Conservation (phyloP, 2,888 invertebrate genomes). For the Ctena decussata region DNA sequence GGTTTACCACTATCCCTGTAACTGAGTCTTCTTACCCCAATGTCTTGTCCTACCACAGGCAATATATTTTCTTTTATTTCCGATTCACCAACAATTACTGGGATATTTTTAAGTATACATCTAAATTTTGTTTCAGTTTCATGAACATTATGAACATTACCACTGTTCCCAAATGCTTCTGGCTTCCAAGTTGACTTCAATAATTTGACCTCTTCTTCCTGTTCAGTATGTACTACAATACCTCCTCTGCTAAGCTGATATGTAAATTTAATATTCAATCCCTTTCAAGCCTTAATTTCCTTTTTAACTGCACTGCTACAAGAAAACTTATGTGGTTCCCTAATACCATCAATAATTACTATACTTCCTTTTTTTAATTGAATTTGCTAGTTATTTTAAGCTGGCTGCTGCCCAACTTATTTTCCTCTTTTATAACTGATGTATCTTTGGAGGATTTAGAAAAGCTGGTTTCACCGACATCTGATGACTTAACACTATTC, state of each 20-base stretch:
- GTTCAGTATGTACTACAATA: conserved; percentile 2
- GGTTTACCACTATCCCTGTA: conserved; percentile 25
- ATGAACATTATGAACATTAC: not conserved
- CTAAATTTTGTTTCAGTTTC: not conserved
- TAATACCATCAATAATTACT: conserved; percentile 21
- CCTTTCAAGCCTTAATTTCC: conserved; percentile 1
- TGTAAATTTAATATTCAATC: conserved; percentile 9
- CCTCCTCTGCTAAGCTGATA: conserved; percentile 27
- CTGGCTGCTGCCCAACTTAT: no score
- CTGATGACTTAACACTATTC: no score
- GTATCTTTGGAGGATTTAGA: no score
- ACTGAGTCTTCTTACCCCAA: not conserved
- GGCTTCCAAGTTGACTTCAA: not conserved
- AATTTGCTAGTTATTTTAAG: not conserved
- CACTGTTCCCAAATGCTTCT: not conserved
- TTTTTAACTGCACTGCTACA: not conserved
- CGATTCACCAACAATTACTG: not conserved
- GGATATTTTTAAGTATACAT: conserved; percentile 13
- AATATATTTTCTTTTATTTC: not conserved
- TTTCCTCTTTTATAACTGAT: no score
- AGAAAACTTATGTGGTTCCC: not conserved
- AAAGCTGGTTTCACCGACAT: no score
- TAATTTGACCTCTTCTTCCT: not conserved
- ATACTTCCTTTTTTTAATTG: not conserved
- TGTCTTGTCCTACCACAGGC: not conserved